Percentiles rank a stretch among this genome's conserved stretches.
These are phyloP conservation scores for Eira barbara DNA, from an alignment of 2,113 vertebrate genomes.

Conservation along the genomic window DNA sequence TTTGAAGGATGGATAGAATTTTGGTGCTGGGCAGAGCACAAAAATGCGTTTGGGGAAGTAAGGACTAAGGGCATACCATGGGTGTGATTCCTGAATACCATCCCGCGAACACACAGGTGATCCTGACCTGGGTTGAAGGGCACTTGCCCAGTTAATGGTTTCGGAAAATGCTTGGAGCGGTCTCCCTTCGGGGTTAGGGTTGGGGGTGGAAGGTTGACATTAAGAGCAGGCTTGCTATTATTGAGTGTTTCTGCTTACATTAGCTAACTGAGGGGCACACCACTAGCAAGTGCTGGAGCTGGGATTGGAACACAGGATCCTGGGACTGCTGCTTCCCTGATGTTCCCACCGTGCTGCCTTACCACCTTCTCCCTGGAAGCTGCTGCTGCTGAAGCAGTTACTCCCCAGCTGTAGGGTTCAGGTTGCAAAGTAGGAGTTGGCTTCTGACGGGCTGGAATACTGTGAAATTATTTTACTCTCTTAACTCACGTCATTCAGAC, in stretches of 20 bases:
- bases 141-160: neutral
- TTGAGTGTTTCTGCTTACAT: neutral
- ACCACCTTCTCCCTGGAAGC: neutral
- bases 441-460: neutral
- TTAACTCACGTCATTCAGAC: neutral
- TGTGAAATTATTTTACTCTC: neutral
- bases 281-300: neutral
- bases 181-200: neutral
- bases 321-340: neutral
- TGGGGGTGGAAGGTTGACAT: neutral
- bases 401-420: neutral
- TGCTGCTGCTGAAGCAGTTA: neutral
- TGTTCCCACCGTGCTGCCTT: neutral
- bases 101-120: neutral
- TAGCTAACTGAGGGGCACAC: neutral
- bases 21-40: neutral
- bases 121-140: neutral
- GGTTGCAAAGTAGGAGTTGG: neutral
- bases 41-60: neutral
- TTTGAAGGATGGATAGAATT: neutral
- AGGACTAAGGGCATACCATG: neutral
- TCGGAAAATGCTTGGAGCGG: neutral
- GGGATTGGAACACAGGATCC: neutral
- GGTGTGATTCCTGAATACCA: neutral
- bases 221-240: neutral